Base-by-base conservation (phyloP, 2,113 vertebrate species). In the Malurus alboscapulatus region DNA sequence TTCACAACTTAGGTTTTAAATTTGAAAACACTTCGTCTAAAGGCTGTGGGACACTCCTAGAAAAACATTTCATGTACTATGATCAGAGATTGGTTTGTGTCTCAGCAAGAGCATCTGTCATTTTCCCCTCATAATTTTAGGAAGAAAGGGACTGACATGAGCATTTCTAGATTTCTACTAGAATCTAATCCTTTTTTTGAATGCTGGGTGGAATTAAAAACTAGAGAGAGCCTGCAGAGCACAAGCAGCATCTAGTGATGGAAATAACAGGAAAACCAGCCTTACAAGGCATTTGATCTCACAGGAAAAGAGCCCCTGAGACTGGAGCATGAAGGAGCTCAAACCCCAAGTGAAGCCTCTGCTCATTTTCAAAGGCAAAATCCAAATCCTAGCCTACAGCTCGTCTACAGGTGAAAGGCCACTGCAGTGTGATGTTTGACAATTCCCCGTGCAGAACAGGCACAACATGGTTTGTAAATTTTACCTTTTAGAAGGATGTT, bases 301-400 rank as follows among this genome's bases (percentile, higher is more conserved):
- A 55, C 47, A 83, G 38, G 36, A 85, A 83, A 69, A 91, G 53
- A 69, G 29, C 32, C 67, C 66, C 34, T 62, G 44, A 74, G 58
- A 71, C 29, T 7, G 38, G 20, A 63, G 15, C 50, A n/a, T 15
- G 53, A 29, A 57, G 38, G 45, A 91, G 83, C 76, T 79, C 63
- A 85, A 91, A 62, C 29, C 32, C 36, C 22, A 12, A 7, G 16
- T 84, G 72, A 83, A 84, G 17, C 10, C 24, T 82, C 86, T 84
- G 47, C 66, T 82, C 45, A 57, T 53, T 54, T 92, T 72, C 73
- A 84, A 90, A 90, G 72, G 36, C 44, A 68, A 93, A 88, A 84
- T 55, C 57, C 68, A 74, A 88, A 90, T 69, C 55, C 65, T 80
- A 54, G 29, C 40, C 27, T 71, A 40, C 25, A 58, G 18, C 25